These are phyloP conservation scores for Ornithorhynchus anatinus DNA, from an alignment of 2,113 vertebrate species.

Conservation along the genomic window DNA sequence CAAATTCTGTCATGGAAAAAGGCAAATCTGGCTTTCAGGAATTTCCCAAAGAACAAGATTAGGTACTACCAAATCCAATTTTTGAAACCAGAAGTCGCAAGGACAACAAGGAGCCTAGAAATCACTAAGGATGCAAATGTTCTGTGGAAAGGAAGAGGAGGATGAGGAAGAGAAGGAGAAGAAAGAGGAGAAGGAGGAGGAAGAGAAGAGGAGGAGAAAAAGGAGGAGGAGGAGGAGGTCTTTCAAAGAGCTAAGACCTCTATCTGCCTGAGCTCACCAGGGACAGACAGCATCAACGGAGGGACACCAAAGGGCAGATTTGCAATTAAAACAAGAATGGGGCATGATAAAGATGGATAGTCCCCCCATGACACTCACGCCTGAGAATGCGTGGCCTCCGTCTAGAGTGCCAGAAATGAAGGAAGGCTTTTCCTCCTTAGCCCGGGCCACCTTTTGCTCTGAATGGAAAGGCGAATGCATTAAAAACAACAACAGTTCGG, in stretches of 20 bases:
- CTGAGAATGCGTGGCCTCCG: slow-evolving; percentile 63
- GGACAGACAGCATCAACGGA: slow-evolving; percentile 60
- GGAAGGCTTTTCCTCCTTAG: slow-evolving; percentile 71
- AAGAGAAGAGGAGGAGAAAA: not conserved
- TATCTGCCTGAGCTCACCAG: slow-evolving; percentile 54
- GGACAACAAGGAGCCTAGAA: not conserved
- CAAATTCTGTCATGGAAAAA: too few species aligned
- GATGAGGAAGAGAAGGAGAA: not conserved
- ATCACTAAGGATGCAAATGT: not conserved
- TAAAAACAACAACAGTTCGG: slow-evolving; percentile 74
- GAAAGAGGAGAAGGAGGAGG: not conserved
- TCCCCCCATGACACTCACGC: slow-evolving; percentile 38
- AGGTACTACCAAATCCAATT: too few species aligned
- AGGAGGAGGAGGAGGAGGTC: not conserved
- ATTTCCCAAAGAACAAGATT: too few species aligned
- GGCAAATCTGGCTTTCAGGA: too few species aligned
- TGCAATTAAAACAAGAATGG: slow-evolving; percentile 72
- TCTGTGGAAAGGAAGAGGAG: not conserved
- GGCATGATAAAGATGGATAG: slow-evolving; percentile 74
- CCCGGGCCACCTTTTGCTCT: slow-evolving; percentile 69
- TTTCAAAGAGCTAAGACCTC: slow-evolving; percentile 36
- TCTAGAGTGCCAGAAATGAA: slow-evolving; percentile 69
- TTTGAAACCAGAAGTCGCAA: not conserved
- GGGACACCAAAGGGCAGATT: slow-evolving; percentile 66
- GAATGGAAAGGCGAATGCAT: slow-evolving; percentile 66